These are phyloP conservation scores for Caradrina clavipalpis DNA, from an alignment of 2,888 invertebrate species.

Conservation along the genomic window DNA sequence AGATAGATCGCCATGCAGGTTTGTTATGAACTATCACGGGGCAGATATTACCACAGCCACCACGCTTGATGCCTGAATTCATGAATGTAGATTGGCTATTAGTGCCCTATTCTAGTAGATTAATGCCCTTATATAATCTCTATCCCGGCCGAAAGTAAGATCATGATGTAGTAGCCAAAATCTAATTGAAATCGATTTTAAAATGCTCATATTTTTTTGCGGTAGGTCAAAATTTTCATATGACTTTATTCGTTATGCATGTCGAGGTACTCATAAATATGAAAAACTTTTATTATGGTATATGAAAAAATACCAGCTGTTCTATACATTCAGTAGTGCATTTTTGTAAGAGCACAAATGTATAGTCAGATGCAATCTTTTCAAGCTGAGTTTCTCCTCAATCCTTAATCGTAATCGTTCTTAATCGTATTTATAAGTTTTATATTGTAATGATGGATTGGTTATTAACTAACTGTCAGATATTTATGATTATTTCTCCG, in stretches of 20 bases:
- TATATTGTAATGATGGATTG: neutral
- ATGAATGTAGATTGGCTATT: slow-evolving; percentile 57
- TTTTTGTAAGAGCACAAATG: no score
- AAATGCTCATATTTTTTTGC: neutral
- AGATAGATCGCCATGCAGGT: neutral
- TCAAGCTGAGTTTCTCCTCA: neutral
- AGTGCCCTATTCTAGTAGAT: slow-evolving; percentile 13
- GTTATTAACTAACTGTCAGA: neutral
- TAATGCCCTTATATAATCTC: slow-evolving; percentile 6
- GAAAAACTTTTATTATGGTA: no score
- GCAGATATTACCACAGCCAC: slow-evolving; percentile 20
- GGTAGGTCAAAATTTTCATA: no score
- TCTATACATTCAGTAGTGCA: no score
- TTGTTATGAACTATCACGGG: slow-evolving; percentile 30
- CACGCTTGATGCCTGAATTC: slow-evolving; percentile 42
- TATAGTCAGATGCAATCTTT: neutral
- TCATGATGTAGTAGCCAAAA: slow-evolving; percentile 13
- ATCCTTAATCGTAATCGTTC: no score
- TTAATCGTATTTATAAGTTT: no score
- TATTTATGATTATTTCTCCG: neutral
- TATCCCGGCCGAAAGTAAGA: neutral
- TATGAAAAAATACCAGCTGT: no score
- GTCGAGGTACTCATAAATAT: no score
- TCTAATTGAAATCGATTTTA: neutral
- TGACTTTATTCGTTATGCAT: no score